Conservation (phyloP, 2,113 vertebrate genomes). For the Ancistrus triradiatus region DNA sequence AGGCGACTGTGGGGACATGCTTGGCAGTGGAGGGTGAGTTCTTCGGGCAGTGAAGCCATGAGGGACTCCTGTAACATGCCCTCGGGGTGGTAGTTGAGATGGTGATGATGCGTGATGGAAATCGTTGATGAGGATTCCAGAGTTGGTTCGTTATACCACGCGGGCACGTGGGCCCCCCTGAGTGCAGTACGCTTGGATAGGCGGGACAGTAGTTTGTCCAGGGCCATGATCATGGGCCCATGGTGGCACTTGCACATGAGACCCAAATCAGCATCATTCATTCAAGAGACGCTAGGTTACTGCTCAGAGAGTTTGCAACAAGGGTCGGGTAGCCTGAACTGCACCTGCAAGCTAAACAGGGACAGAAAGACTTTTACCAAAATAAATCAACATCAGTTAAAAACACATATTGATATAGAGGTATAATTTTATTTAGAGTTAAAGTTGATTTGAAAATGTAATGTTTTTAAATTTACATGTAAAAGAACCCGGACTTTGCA, state of each 20-base stretch:
- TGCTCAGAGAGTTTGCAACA: conserved; percentile 66
- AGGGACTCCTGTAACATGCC: conserved; percentile 49
- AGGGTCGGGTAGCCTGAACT: conserved; percentile 68
- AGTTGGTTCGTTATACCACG: conserved; percentile 54
- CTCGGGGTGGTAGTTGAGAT: neutral
- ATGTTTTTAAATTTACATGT: too few relatives aligned
- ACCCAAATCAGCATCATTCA: conserved; percentile 60
- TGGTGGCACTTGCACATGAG: conserved; percentile 56
- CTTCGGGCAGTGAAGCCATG: conserved; percentile 44
- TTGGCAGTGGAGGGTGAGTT: conserved; percentile 69
- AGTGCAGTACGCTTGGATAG: conserved; percentile 63
- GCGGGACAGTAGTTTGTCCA: conserved; percentile 70
- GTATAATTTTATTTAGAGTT: too few relatives aligned
- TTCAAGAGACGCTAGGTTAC: conserved; percentile 60
- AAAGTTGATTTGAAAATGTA: too few relatives aligned
- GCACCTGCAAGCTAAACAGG: conserved; percentile 59
- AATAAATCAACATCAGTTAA: too few relatives aligned
- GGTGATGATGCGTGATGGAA: conserved; percentile 17
- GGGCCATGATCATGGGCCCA: conserved; percentile 71
- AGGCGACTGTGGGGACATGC: conserved; percentile 65
- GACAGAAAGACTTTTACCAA: too few relatives aligned
- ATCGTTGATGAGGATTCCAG: conserved; percentile 31
- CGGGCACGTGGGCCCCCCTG: conserved; percentile 28
- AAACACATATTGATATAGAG: too few relatives aligned
- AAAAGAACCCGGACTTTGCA: too few relatives aligned